Evolutionary conservation across 2,113 vertebrate genomes (phyloP), one percentile per base, ranked within the genome.

Genomic region (Stomatorhinus ivindoensis): DNA sequence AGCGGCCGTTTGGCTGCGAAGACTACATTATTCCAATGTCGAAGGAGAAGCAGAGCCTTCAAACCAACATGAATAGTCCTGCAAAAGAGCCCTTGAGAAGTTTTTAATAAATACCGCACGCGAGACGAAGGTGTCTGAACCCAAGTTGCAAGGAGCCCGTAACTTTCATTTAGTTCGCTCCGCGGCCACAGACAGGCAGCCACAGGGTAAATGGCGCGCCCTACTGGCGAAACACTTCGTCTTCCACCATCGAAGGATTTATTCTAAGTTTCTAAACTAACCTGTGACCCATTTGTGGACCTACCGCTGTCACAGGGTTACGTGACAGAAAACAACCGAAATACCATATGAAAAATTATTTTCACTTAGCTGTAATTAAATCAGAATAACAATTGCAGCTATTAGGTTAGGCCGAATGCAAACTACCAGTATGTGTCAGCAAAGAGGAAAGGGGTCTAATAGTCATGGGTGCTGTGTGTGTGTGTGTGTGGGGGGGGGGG

Each of bases 1-100:
- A 91, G 87, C 89, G 88, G 42, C 92, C 91, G 91, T 69, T 90
- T 89, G 51, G 31, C 91, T 90, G 91, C 91, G 92, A 91, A 88
- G 91, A 92, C 95, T 93, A 94, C 95, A 95, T 95, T 93, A 92
- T 94, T 92, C 93, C 91, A 89, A 86, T 46, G 86, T 88, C 35
- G 42, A 89, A 53, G 35, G 90, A 76, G 89, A 91, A 92, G 90
- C 92, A 92, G 88, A 44, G 82, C 11, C 39, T 31, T 19, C 51
- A 6, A 13, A 55, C 69, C 48, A 42, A 15, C n/a, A 47, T 46
- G 61, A 58, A 55, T 84, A n/a, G 51, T 61, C 51, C 44, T 7
- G 39, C 46, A 55, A 47, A 61, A 21, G 10, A 35, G 27, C 19
- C 80, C 31, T 9, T 87, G 85, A 10, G 44, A 51, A 80, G 61